Conservation (phyloP, 92 coral and sea anemone genomes). For the Porites evermanni region DNA sequence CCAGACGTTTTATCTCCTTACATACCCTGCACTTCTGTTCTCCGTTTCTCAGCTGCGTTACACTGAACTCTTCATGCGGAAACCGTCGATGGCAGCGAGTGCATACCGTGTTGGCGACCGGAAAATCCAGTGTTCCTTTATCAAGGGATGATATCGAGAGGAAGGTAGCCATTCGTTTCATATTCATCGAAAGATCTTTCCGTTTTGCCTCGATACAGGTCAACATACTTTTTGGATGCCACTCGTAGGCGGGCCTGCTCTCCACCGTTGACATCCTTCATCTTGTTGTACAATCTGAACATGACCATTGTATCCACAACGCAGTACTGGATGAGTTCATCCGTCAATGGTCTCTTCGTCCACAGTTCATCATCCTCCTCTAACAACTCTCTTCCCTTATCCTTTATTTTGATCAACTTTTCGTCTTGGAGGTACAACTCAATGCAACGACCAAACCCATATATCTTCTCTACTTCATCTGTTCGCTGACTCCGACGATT, state of each 20-base stretch:
- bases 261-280: slow-evolving; percentile 63
- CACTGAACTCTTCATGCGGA: slow-evolving; percentile 70
- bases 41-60: slow-evolving; percentile 64
- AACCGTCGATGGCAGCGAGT: slow-evolving; percentile 68
- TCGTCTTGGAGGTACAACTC: slow-evolving; percentile 78
- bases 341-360: slow-evolving; percentile 70
- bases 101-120: slow-evolving; percentile 65
- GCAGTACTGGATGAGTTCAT: slow-evolving; percentile 67
- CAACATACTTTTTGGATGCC: slow-evolving; percentile 79
- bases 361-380: slow-evolving; percentile 30
- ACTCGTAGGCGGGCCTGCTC: slow-evolving; percentile 67
- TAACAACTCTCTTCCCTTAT: slow-evolving; percentile 56
- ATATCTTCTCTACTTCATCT: slow-evolving; percentile 61
- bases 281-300: slow-evolving; percentile 74
- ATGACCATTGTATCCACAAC: slow-evolving; percentile 70
- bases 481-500: slow-evolving; percentile 64
- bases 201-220: slow-evolving; percentile 70
- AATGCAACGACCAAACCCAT: slow-evolving; percentile 77
- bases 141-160: slow-evolving; percentile 83
- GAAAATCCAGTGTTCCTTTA: slow-evolving; percentile 69
- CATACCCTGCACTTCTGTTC: slow-evolving; percentile 87
- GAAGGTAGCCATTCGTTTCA: slow-evolving; percentile 78
- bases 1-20: slow-evolving; percentile 75
- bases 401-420: slow-evolving; percentile 52
- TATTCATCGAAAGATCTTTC: slow-evolving; percentile 69